Percentiles rank a stretch among this genome's conserved stretches.
Conservation (phyloP, 1,140 invertebrate genomes). For the Chironomus tepperi region DNA sequence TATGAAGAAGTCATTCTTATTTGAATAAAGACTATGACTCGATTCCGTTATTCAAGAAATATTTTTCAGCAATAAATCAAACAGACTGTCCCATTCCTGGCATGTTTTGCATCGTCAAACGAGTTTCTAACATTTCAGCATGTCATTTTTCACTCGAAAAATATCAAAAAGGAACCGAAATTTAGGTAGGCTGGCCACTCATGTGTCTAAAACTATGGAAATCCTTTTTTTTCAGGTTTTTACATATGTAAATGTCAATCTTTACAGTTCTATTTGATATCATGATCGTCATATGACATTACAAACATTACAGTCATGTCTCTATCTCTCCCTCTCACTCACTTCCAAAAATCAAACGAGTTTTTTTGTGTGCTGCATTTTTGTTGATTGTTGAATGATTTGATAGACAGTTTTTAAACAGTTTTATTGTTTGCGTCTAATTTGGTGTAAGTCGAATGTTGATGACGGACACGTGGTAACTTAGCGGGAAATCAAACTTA, state of each 20-base stretch:
- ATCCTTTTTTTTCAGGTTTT: slow-evolving; percentile 2
- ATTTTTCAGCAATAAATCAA: background rate
- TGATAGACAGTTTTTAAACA: background rate
- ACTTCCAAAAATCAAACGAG: background rate
- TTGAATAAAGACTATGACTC: background rate
- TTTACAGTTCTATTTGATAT: background rate
- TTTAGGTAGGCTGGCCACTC: background rate
- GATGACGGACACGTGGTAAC: slow-evolving; percentile 11
- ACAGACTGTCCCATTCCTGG: too few species aligned
- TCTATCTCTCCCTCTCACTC: too few species aligned
- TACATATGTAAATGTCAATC: slow-evolving; percentile 14
- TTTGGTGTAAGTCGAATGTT: background rate
- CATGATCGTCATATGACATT: background rate
- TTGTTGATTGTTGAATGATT: background rate
- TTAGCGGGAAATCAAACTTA: slow-evolving; percentile 1
- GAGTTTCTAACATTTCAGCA: background rate
- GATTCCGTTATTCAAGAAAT: background rate
- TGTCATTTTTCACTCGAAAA: slow-evolving; percentile 8
- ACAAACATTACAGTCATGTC: too few species aligned
- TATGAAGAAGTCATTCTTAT: background rate
- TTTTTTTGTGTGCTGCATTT: background rate
- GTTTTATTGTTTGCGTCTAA: slow-evolving; percentile 13
- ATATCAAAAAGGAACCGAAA: too few species aligned
- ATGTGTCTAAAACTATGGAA: background rate
- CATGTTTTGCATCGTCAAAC: background rate